Base-by-base conservation (phyloP, 2,113 vertebrate species). In the Stegastes partitus region DNA sequence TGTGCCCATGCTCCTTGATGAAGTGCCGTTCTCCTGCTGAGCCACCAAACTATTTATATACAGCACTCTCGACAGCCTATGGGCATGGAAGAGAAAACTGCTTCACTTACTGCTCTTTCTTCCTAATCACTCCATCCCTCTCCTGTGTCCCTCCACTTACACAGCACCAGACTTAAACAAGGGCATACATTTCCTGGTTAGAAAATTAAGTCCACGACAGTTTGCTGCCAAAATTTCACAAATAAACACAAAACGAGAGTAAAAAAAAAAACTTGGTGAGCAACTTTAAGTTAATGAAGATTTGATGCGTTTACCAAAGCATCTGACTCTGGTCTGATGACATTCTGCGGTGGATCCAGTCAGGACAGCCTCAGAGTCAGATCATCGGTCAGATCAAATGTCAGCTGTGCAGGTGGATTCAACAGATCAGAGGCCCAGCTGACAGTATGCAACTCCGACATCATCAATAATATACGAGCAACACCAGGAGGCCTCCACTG, bases 1-100 rank as follows among this genome's bases (percentile, higher is more conserved):
- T 91, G 86, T 57, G 74, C 84, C 53, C 0, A 19, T 86, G 78
- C 79, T 79, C 77, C 61, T 89, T 94, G 92, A 94, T 94, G 82
- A 93, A 92, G 90, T 88, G 86, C 63, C 74, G 49, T 61, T 86
- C 85, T 92, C 90, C 85, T 88, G 87, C 88, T 81, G 89, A 90
- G 91, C 75, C 75, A 82, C 90, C 89, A 87, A 83, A 90, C 85
- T 83, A 87, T 88, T 92, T 89, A 81, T 85, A 86, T 22, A 82
- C 74, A 85, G 81, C 72, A 83, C 64, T 54, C 56, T 61, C n/a
- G 79, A 72, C 85, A 81, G 70, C 81, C 88, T 50, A 45, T 62
- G 44, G 89, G 57, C 80, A 77, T 0, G 87, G 86, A 86, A 80
- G 86, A 83, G 56, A 81, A 88, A 87, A 88, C 59, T 77, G 87